These are phyloP conservation scores for Caenorhabditis panamensis DNA, from an alignment of 2,888 invertebrate genomes.

Conservation along the genomic window DNA sequence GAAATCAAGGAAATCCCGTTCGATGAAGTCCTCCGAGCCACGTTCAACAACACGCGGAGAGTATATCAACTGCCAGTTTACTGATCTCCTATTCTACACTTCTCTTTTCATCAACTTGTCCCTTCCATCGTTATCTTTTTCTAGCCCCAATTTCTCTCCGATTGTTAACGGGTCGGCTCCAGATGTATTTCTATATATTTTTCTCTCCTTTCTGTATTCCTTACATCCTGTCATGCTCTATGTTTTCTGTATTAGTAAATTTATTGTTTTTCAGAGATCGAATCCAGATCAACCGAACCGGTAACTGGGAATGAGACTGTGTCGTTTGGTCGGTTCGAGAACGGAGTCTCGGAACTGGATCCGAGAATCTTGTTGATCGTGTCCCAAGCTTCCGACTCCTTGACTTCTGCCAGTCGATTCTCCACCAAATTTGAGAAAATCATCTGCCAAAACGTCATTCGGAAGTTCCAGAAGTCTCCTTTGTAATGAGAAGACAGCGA, in stretches of 20 bases:
- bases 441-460: conserved; percentile 46
- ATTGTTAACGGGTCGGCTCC: too few species aligned
- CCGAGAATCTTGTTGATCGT: conserved; percentile 35
- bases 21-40: conserved; percentile 55
- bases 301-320: conserved; percentile 14
- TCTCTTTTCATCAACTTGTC: not conserved
- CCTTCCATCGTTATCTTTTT: not conserved
- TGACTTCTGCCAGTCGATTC: conserved; percentile 33
- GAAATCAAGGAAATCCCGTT: conserved; percentile 33
- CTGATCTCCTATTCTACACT: not conserved
- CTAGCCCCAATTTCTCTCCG: too few species aligned
- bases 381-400: conserved; percentile 24
- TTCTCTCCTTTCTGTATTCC: too few species aligned
- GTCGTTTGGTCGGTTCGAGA: conserved; percentile 28
- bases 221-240: not conserved
- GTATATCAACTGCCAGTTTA: conserved; percentile 35
- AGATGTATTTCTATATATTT: too few species aligned
- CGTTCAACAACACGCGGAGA: conserved; percentile 46
- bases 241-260: not conserved
- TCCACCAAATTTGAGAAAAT: conserved; percentile 46
- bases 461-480: conserved; percentile 48
- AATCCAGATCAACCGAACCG: conserved; percentile 34
- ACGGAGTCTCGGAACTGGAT: conserved; percentile 23
- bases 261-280: conserved; percentile 7
- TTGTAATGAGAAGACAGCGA: conserved; percentile 37